Evolutionary conservation across 2,113 vertebrate species (phyloP).

Genomic region (Gasterosteus aculeatus): DNA sequence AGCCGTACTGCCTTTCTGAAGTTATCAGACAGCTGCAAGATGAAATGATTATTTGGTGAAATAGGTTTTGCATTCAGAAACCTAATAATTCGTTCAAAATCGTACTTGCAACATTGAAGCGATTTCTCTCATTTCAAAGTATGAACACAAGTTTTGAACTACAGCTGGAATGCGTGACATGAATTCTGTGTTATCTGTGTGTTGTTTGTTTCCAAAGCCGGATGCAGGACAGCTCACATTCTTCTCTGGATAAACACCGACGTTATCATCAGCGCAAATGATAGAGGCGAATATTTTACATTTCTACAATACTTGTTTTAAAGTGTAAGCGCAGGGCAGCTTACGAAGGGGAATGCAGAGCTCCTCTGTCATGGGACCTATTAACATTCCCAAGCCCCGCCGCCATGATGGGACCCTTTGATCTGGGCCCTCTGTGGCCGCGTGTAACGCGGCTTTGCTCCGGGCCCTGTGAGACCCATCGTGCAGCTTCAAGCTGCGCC

Average conservation of each 20-base stretch:
- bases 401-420: slow-evolving; percentile 59
- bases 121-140: not conserved
- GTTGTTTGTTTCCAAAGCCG: slow-evolving; percentile 5
- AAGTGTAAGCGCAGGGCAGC: slow-evolving; percentile 19
- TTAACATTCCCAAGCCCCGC: slow-evolving; percentile 61
- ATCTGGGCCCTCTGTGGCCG: slow-evolving; percentile 64
- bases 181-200: not conserved
- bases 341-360: slow-evolving; percentile 9
- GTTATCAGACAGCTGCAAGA: not conserved
- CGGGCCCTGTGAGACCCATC: slow-evolving; percentile 48
- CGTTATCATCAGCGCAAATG: slow-evolving; percentile 20
- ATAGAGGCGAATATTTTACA: slow-evolving; percentile 10
- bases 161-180: not conserved
- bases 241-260: not conserved
- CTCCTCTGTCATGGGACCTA: slow-evolving; percentile 49
- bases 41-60: not conserved
- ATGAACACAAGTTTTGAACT: not conserved
- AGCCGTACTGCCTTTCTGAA: not conserved
- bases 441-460: slow-evolving; percentile 55
- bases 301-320: not conserved
- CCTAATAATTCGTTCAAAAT: not conserved
- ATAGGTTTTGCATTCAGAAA: not conserved
- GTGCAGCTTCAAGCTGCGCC: slow-evolving; percentile 47
- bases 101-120: not conserved
- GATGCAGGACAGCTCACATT: slow-evolving; percentile 1